Conservation (phyloP, 2,113 vertebrate species). For the Jaculus jaculus region DNA sequence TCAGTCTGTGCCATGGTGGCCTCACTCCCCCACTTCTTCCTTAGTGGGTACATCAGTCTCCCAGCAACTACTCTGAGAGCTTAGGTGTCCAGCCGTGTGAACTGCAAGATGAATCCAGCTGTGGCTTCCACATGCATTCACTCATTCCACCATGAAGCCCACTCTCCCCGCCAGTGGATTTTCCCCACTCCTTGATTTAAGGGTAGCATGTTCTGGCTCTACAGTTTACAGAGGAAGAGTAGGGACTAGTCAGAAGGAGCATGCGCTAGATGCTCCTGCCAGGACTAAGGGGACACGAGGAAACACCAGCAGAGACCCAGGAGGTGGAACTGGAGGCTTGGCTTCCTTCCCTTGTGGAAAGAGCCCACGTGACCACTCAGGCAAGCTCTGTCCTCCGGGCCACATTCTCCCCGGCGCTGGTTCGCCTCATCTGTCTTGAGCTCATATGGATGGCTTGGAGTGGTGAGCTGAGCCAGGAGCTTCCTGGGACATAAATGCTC, state of each 20-base stretch:
- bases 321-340: too few relatives aligned
- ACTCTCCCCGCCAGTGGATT: neutral
- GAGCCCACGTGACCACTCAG: too few relatives aligned
- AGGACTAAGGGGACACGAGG: neutral
- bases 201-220: neutral
- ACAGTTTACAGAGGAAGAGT: neutral
- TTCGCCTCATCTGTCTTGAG: neutral
- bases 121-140: neutral
- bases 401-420: neutral
- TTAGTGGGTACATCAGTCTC: fast-evolving
- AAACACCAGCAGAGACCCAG: neutral
- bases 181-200: neutral
- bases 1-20: neutral
- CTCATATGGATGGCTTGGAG: neutral
- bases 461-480: neutral
- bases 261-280: neutral
- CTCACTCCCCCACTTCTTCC: neutral
- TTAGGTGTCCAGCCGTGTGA: neutral
- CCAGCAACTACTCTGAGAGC: fast-evolving
- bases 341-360: neutral
- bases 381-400: neutral
- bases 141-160: neutral
- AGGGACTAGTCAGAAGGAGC: neutral
- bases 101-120: neutral
- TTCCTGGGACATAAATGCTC: neutral